Evolutionary conservation across 1,140 invertebrate species (phyloP).

Genomic region (Tetragonula clypearis): DNA sequence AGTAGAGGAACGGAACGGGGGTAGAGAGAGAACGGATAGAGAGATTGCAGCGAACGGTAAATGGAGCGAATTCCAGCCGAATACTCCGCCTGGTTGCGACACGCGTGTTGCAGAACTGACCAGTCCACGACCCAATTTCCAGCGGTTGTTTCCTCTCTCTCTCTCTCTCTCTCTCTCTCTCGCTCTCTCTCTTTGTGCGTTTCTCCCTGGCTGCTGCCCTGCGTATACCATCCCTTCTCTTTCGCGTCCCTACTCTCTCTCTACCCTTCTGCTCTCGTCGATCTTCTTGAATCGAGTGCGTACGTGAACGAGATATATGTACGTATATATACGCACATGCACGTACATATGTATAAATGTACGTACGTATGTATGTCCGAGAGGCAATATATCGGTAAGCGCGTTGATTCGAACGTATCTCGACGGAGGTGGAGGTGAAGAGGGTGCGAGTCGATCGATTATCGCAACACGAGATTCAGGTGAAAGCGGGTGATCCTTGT

Average conservation of each 20-base stretch:
- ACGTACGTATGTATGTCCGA: not conserved
- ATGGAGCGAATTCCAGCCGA: constrained; percentile 66
- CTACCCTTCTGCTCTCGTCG: not conserved
- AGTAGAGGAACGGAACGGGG: not conserved
- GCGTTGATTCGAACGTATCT: constrained; percentile 39
- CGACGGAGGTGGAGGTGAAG: not conserved
- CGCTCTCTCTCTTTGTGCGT: not conserved
- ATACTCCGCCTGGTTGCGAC: constrained; percentile 55
- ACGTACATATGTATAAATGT: too few relatives aligned
- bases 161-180: not conserved
- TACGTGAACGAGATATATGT: not conserved
- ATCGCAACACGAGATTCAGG: constrained; percentile 42
- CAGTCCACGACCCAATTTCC: constrained; percentile 67
- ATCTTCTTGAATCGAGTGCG: constrained; percentile 42
- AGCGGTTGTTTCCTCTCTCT: constrained; percentile 17
- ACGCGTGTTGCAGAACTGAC: constrained; percentile 53
- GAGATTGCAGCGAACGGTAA: constrained; percentile 55
- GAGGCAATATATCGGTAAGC: constrained; percentile 11
- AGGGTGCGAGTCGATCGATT: constrained; percentile 44
- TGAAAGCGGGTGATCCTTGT: constrained; percentile 33
- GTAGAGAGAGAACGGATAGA: constrained; percentile 41
- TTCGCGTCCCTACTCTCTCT: not conserved
- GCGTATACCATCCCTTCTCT: not conserved
- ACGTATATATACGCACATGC: too few relatives aligned
- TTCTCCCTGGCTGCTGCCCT: not conserved